A percentile compares a stretch with the other conserved stretches of the same genome.
Evolutionary conservation across 2,113 vertebrate genomes (phyloP).

Genomic region (Rattus rattus): DNA sequence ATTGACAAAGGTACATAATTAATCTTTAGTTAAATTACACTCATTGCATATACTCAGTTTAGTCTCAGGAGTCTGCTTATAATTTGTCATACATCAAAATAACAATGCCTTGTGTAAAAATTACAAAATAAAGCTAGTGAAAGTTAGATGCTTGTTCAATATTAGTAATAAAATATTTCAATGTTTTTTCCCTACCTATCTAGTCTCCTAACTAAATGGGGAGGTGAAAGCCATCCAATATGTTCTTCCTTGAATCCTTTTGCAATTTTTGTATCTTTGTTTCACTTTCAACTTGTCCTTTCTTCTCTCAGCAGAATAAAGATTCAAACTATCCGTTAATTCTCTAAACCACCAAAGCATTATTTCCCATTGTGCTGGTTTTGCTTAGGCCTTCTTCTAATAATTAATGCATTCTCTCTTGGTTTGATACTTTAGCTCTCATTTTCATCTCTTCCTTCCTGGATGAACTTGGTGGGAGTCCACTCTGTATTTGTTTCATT

Average conservation of each 20-base stretch:
- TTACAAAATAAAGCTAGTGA: constrained; percentile 14
- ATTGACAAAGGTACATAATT: constrained; percentile 5
- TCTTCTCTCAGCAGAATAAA: neutral
- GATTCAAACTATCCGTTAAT: neutral
- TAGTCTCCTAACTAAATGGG: neutral
- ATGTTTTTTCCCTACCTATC: neutral
- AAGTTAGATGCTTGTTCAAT: constrained; percentile 23
- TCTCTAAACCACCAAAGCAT: neutral
- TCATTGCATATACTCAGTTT: neutral
- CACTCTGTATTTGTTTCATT: neutral
- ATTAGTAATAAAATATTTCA: neutral
- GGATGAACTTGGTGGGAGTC: neutral
- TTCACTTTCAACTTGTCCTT: neutral
- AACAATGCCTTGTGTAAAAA: neutral
- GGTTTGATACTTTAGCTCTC: neutral
- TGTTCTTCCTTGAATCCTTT: neutral
- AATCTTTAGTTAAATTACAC: neutral
- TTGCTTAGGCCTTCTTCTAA: neutral
- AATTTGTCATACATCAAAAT: neutral
- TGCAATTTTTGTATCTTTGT: neutral
- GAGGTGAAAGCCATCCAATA: neutral
- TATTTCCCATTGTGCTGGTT: neutral
- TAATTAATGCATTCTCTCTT: neutral
- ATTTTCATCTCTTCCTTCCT: neutral
- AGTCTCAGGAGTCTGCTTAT: neutral